These are phyloP conservation scores for Sialis lutaria DNA, from an alignment of 2,888 invertebrate species.

Conservation along the genomic window DNA sequence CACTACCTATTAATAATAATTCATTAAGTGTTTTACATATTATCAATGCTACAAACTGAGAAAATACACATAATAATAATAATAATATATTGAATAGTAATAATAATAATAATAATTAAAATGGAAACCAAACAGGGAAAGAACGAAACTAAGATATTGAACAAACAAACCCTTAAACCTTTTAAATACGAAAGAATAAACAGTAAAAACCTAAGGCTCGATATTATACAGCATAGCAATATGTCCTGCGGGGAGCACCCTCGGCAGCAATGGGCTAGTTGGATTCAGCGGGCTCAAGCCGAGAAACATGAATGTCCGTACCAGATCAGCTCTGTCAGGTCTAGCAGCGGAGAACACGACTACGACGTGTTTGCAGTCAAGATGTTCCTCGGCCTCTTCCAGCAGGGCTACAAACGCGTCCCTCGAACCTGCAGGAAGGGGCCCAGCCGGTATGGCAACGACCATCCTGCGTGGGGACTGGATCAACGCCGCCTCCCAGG, in stretches of 20 bases:
- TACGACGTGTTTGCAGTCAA: slow-evolving; percentile 64
- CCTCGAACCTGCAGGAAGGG: slow-evolving; percentile 82
- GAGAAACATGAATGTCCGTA: slow-evolving; percentile 94
- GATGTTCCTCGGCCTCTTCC: slow-evolving; percentile 89
- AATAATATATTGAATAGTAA: no score
- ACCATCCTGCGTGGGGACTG: slow-evolving; percentile 61
- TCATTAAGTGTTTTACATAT: no score
- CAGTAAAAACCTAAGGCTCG: slow-evolving; percentile 16
- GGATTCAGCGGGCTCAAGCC: slow-evolving; percentile 82
- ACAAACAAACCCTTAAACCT: background rate
- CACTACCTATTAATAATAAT: no score
- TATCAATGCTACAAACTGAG: no score
- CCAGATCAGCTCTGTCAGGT: slow-evolving; percentile 66
- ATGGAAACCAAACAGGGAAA: background rate
- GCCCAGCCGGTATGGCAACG: slow-evolving; percentile 72
- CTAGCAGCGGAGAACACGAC: slow-evolving; percentile 36
- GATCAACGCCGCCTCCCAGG: slow-evolving; percentile 23
- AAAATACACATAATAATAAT: no score
- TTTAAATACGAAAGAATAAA: slow-evolving; percentile 1
- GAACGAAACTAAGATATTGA: background rate
- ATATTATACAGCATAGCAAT: slow-evolving; percentile 27
- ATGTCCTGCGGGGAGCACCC: slow-evolving; percentile 37
- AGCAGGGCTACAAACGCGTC: slow-evolving; percentile 86
- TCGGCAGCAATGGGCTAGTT: slow-evolving; percentile 40
- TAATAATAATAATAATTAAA: no score